Conservation (phyloP, 2,113 vertebrate species). For the Marmota monax region DNA sequence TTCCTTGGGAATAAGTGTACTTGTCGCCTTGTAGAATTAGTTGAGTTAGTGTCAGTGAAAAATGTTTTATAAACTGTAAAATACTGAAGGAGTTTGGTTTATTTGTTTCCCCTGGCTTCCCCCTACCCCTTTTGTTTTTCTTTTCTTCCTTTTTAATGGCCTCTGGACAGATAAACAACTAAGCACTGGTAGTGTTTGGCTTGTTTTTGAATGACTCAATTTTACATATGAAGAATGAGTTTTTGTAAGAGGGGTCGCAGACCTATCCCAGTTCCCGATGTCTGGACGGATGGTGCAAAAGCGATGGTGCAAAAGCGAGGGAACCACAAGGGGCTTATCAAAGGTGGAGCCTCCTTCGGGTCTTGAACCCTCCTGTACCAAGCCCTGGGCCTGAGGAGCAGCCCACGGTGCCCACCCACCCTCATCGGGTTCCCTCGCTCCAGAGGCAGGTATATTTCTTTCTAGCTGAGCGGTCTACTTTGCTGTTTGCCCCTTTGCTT, state of each 20-base stretch:
- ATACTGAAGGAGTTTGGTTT: neutral
- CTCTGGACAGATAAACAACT: conserved; percentile 16
- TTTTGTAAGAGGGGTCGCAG: neutral
- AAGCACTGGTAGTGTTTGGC: neutral
- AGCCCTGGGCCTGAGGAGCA: neutral
- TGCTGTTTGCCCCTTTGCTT: conserved; percentile 48
- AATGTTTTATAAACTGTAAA: neutral
- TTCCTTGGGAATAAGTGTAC: neutral
- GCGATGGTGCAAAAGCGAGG: neutral
- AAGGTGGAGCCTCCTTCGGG: neutral
- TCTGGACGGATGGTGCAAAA: neutral
- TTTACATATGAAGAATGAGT: neutral
- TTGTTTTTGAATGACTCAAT: neutral
- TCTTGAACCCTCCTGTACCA: neutral
- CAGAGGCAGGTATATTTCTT: neutral
- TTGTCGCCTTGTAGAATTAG: neutral
- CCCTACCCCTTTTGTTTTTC: too few relatives aligned
- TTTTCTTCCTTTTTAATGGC: neutral
- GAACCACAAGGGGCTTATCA: neutral
- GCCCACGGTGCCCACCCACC: neutral
- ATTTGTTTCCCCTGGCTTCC: neutral
- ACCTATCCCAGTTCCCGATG: neutral
- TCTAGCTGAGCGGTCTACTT: neutral
- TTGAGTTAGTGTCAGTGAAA: neutral
- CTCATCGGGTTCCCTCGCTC: neutral